Conservation (phyloP, 2,888 invertebrate genomes). For the Carabus problematicus region DNA sequence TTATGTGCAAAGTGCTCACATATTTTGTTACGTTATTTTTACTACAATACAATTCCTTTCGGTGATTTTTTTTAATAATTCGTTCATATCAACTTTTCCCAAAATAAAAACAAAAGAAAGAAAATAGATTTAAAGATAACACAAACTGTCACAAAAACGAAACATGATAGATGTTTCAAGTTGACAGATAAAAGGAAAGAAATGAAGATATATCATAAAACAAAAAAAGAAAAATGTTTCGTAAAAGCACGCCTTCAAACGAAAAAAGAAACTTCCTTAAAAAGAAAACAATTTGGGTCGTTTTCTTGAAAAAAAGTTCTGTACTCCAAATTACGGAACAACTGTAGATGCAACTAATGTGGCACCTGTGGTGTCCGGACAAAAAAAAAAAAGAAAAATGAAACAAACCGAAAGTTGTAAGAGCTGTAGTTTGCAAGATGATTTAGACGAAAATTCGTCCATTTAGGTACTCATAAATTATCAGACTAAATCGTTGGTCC, state of each 20-base stretch:
- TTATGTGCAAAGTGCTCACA: too few species aligned
- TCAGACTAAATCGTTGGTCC: slow-evolving; percentile 41
- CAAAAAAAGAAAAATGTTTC: slow-evolving; percentile 30
- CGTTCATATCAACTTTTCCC: slow-evolving; percentile 28
- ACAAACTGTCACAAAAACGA: slow-evolving; percentile 36
- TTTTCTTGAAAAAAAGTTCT: slow-evolving; percentile 22
- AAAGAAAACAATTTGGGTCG: slow-evolving; percentile 34
- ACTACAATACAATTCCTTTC: slow-evolving; percentile 33
- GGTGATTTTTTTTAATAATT: slow-evolving; percentile 36
- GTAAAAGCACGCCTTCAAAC: slow-evolving; percentile 21
- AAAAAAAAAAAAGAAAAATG: slow-evolving; percentile 28
- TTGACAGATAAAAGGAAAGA: slow-evolving; percentile 40
- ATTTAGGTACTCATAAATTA: slow-evolving; percentile 26
- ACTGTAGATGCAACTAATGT: slow-evolving; percentile 17
- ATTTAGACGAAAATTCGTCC: slow-evolving; percentile 37
- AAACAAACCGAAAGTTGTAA: not conserved
- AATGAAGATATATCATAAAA: slow-evolving; percentile 38
- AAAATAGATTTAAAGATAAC: slow-evolving; percentile 39
- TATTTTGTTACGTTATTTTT: slow-evolving; percentile 18
- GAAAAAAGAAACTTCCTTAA: slow-evolving; percentile 31
- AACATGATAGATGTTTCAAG: slow-evolving; percentile 40
- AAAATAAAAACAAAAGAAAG: slow-evolving; percentile 34
- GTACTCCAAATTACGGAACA: slow-evolving; percentile 27
- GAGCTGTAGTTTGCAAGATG: slow-evolving; percentile 35
- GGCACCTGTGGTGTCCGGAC: slow-evolving; percentile 18